phyloP scores from a whole-genome alignment of 1,140 invertebrate genomes.

The Cotesia typhae region DNA sequence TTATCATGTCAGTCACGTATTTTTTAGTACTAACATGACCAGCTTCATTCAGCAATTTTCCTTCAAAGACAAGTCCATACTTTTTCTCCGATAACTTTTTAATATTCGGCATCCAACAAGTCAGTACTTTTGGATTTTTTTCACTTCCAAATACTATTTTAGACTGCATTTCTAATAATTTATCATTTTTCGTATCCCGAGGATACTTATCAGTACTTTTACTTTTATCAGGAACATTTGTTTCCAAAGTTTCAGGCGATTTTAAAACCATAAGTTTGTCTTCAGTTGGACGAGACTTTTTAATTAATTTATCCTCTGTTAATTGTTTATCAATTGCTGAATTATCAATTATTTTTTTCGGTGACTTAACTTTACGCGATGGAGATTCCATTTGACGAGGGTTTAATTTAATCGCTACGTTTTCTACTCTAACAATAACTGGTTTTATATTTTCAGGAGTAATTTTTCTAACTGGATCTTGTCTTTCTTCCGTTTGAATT shows the following conservation, averaged over 20 bases:
- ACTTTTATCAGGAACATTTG: not conserved
- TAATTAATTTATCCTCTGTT: too few relatives aligned
- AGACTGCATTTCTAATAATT: not conserved
- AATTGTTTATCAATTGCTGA: too few relatives aligned
- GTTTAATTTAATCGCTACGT: not conserved
- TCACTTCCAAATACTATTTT: slow-evolving; percentile 21
- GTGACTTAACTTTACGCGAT: not conserved
- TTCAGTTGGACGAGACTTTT: too few relatives aligned
- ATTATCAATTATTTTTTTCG: not conserved
- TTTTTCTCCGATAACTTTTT: slow-evolving; percentile 12
- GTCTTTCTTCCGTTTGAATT: not conserved
- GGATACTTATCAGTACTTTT: not conserved
- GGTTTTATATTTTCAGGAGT: slow-evolving; percentile 21
- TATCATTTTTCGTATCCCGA: too few relatives aligned
- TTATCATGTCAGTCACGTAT: slow-evolving; percentile 46
- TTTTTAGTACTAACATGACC: slow-evolving; percentile 46
- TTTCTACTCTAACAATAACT: not conserved
- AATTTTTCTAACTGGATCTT: not conserved
- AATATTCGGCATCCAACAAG: slow-evolving; percentile 45
- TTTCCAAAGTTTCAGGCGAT: too few relatives aligned
- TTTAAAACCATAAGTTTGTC: too few relatives aligned
- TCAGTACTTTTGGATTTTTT: slow-evolving; percentile 42
- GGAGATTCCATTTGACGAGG: not conserved
- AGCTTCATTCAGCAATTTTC: slow-evolving; percentile 48
- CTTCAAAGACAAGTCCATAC: slow-evolving; percentile 48